Percentiles rank a stretch among this genome's conserved stretches.
These are phyloP conservation scores for Ditula angustiorana DNA, from an alignment of 2,888 invertebrate species.

Conservation along the genomic window DNA sequence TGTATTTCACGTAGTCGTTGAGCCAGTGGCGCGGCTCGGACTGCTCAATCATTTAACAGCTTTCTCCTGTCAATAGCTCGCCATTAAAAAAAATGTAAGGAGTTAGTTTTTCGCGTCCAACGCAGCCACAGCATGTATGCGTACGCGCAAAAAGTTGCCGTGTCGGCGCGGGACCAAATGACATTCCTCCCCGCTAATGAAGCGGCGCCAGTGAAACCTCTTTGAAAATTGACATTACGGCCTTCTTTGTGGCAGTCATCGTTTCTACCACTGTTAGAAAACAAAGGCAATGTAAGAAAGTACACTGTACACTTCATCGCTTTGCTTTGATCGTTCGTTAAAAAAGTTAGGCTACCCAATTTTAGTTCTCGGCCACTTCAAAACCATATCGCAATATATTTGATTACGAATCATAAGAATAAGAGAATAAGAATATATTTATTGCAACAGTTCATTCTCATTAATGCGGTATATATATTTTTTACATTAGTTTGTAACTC, in stretches of 20 bases:
- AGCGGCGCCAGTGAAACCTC: slow-evolving; percentile 56
- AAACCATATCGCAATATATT: no score
- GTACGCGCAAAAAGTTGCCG: slow-evolving; percentile 58
- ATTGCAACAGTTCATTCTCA: no score
- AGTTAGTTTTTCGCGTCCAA: slow-evolving; percentile 46
- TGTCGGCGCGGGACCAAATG: slow-evolving; percentile 58
- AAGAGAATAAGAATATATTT: no score
- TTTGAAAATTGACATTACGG: slow-evolving; percentile 40
- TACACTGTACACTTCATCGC: neutral
- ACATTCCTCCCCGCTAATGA: slow-evolving; percentile 69
- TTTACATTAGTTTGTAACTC: no score
- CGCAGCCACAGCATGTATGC: slow-evolving; percentile 40
- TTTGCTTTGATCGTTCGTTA: neutral
- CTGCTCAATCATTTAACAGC: slow-evolving; percentile 45
- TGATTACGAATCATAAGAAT: no score
- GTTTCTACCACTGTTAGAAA: slow-evolving; percentile 31
- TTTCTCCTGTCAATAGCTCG: slow-evolving; percentile 72
- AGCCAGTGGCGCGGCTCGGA: neutral
- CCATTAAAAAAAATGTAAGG: slow-evolving; percentile 59
- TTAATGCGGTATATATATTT: no score
- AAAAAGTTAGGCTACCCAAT: no score
- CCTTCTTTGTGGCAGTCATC: slow-evolving; percentile 21
- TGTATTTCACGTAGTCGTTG: neutral
- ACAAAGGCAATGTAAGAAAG: neutral
- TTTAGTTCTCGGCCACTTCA: no score